Conservation (phyloP, 2,113 vertebrate genomes). For the Tachysurus vachellii region DNA sequence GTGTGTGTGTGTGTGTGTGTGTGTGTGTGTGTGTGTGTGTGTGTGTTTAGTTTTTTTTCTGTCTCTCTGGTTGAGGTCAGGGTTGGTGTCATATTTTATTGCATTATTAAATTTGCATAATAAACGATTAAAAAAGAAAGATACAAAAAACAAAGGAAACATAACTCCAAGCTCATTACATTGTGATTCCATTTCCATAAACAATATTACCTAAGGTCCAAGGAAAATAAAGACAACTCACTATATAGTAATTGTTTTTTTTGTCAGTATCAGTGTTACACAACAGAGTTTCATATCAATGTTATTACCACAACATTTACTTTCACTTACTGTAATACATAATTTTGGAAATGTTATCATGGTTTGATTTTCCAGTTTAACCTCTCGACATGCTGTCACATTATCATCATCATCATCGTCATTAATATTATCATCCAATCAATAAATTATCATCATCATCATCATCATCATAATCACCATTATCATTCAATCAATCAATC, state of each 20-base stretch:
- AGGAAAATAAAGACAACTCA: neutral
- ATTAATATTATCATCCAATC: neutral
- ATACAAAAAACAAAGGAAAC: neutral
- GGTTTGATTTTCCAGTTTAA: neutral
- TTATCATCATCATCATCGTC: neutral
- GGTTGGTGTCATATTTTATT: no score
- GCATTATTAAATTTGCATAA: no score
- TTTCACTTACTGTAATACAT: neutral
- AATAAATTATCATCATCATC: no score
- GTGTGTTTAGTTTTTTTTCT: no score
- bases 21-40: no score
- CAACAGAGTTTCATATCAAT: neutral
- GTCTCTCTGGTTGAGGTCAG: no score
- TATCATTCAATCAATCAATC: no score
- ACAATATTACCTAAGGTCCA: neutral
- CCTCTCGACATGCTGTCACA: neutral
- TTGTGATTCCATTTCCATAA: neutral
- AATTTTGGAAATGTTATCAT: neutral
- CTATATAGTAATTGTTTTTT: neutral
- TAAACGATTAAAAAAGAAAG: no score
- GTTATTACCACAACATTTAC: neutral
- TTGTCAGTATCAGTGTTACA: neutral
- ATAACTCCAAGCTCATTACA: neutral
- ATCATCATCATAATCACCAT: no score
- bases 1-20: no score